A percentile compares a stretch with the other conserved stretches of the same genome.
Conservation (phyloP, 2,888 invertebrate genomes). For the Pseudococcus longispinus region DNA sequence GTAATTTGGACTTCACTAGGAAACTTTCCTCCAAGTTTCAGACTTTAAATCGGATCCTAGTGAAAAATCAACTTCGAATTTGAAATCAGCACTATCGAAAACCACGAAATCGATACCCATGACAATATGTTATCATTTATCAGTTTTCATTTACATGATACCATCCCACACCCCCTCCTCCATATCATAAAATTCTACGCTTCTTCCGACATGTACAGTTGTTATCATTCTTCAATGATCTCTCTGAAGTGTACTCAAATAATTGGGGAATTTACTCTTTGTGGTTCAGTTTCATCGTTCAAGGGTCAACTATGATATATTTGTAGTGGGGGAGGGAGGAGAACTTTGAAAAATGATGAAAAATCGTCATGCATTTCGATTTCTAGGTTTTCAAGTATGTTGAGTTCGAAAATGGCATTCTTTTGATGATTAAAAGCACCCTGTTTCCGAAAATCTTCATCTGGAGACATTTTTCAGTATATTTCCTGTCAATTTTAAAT, state of each 20-base stretch:
- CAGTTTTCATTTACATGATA: too few species aligned
- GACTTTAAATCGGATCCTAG: neutral
- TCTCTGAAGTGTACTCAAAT: too few species aligned
- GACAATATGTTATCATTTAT: slow-evolving; percentile 4
- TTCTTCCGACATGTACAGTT: neutral
- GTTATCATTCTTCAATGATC: neutral
- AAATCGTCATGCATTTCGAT: neutral
- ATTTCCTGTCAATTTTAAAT: too few species aligned
- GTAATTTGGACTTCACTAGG: too few species aligned
- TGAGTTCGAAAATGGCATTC: neutral
- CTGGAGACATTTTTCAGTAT: neutral
- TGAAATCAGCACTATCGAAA: neutral
- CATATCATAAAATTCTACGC: neutral
- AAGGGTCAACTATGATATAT: neutral
- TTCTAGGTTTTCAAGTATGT: neutral
- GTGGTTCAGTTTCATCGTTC: too few species aligned
- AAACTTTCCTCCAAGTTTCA: neutral
- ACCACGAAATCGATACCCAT: neutral
- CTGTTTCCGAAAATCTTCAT: neutral
- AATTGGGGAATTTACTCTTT: too few species aligned
- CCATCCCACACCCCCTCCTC: neutral
- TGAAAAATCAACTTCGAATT: neutral
- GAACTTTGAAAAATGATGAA: neutral
- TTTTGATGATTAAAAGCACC: neutral
- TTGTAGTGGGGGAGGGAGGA: neutral